phyloP scores from a whole-genome alignment of 2,888 invertebrate genomes.

The Hermaeophaga mercurialis region DNA sequence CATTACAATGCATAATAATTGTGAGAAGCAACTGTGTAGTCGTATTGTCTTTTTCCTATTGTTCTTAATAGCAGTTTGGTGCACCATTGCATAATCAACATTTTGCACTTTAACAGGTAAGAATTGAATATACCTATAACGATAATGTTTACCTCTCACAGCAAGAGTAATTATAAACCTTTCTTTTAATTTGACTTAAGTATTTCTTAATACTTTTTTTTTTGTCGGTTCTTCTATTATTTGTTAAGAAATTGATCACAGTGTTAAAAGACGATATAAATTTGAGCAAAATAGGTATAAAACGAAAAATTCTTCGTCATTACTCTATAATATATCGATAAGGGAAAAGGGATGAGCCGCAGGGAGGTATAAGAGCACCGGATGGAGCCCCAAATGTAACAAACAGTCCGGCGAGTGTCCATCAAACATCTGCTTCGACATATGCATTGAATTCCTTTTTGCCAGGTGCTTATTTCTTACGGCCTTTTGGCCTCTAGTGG shows the following conservation, averaged over 20 bases:
- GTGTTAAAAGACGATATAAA: too few relatives aligned
- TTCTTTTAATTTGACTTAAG: too few relatives aligned
- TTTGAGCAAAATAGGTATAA: not conserved
- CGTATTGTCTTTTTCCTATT: not conserved
- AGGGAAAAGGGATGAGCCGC: not conserved
- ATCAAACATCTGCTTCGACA: conserved; percentile 46
- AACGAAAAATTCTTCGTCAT: not conserved
- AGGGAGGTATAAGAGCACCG: too few relatives aligned
- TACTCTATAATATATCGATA: not conserved
- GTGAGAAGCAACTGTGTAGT: not conserved
- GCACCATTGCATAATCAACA: not conserved
- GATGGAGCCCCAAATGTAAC: conserved; percentile 20
- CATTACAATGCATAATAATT: not conserved
- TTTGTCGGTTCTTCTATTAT: too few relatives aligned
- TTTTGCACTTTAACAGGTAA: not conserved
- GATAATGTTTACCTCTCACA: too few relatives aligned
- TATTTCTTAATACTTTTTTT: too few relatives aligned
- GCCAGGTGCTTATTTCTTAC: conserved; percentile 43
- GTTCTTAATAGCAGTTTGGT: not conserved
- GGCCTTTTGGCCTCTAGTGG: conserved; percentile 20
- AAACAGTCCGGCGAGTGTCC: conserved; percentile 33
- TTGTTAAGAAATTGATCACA: too few relatives aligned
- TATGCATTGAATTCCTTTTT: conserved; percentile 46
- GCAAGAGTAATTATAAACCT: too few relatives aligned
- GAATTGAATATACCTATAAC: not conserved